Base-by-base conservation (phyloP, 2,113 vertebrate species). In the Xyliphius kryptos region DNA sequence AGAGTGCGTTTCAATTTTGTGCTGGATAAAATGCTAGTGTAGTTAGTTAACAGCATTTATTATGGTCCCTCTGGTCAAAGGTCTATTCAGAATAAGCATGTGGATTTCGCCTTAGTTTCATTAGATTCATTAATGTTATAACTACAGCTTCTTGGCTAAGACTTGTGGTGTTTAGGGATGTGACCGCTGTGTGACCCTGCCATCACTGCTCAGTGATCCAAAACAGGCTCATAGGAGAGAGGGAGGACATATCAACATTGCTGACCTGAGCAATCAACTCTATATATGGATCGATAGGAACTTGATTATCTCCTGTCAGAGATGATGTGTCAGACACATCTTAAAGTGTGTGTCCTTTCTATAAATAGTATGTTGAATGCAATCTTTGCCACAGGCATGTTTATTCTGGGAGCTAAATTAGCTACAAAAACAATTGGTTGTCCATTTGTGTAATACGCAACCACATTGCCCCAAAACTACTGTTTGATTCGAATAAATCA, bases 291-390 rank as follows among this genome's bases (percentile, higher is more conserved):
- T 56, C 38, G 1, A 56, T 56, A 41, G 19, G 43, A 56, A 43
- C 38, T n/a, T 56, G 14, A 56, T 56, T 21, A 43, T 56, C 11
- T 56, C 55, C 38, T 43, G 10, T 56, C 54, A 56, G 12, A 56
- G 37, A 41, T 41, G 16, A 20, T 56, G 12, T 56, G 37, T 56
- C 55, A 56, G 43, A 56, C 13, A 40, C 15, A 26, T 55, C 6
- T 38, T 40, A 40, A 43, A 19, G 20, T 56, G 55, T 56, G 16
- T 40, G 37, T 14, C 8, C 17, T 56, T 43, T 43, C 55, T 56
- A 43, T 9, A 41, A 56, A 56, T 43, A 56, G 38, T 56, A 21
- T 21, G 36, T 15, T 3, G 15, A 54, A 54, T 17, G 26, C 1
- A 16, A 17, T 37, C 37, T 54, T 37, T 37, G 36, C 36, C 53